Base-by-base conservation (phyloP, 2,888 invertebrate genomes). In the Cetonia aurata region DNA sequence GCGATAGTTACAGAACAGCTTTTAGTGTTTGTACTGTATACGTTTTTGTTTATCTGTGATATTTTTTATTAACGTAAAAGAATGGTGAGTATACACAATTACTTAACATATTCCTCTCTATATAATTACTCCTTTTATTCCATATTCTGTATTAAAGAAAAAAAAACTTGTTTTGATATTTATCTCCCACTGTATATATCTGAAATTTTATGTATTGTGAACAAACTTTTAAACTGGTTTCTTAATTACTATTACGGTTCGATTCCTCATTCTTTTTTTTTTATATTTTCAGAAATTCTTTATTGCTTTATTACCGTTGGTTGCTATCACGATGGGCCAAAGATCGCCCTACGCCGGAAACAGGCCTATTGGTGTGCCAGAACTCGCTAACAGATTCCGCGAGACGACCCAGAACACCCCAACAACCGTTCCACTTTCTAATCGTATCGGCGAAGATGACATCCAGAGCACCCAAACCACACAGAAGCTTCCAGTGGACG, bases 291-390 rank as follows among this genome's bases (percentile, higher is more conserved):
- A 71, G 71, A 62, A 71, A 62, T 60, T 44, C 55, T 15, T 62
- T 37, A 33, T 71, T 13, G 55, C 57, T 13, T 25, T 71, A 13
- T 52, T 71, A 4, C 60, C 71, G 12, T 41, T 71, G 9, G 41
- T 71, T 25, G 50, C 71, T 4, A 41, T 69, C 17, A 37, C 81
- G 1, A 75, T 83, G 57, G 87, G 87, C 0, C 92, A 92, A 80
- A 86, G 92, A 25, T 89, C 91, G 0, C 88, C 88, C 57, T 93
- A 90, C 79, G 91, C 92, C 1, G 82, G 83, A 3, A 89, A 89
- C 8, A 78, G 83, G 0, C 86, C 89, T 0, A 88, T 88, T 17
- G 90, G 90, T n/a, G 88, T 88, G 73, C 91, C 90, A 69, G 86
- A 85, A 56, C 83, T 88, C 42, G 87, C 87, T 60, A 80, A 80